phyloP scores from a whole-genome alignment of 2,888 invertebrate genomes.

The Dascillus cervinus region DNA sequence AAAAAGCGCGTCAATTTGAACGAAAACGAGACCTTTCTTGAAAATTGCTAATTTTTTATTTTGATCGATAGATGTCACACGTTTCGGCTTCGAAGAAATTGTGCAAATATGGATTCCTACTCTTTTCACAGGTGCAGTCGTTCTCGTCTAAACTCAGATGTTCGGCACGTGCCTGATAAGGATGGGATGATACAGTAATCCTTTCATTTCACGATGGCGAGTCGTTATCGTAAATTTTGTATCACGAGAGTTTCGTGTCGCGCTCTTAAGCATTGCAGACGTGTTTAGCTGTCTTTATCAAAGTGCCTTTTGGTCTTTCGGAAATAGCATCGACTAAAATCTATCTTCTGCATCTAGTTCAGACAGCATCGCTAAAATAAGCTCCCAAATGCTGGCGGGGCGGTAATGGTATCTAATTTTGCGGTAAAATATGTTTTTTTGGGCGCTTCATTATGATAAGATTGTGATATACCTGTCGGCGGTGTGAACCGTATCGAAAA shows the following conservation, averaged over 20 bases:
- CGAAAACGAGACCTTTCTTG: no score
- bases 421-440: constrained; percentile 10
- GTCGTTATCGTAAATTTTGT: constrained; percentile 11
- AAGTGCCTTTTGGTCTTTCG: constrained; percentile 7
- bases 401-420: constrained; percentile 18
- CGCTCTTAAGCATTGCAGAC: constrained; percentile 4
- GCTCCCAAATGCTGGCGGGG: constrained; percentile 7
- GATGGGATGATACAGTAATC: constrained; percentile 19
- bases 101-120: no score
- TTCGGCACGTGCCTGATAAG: constrained; percentile 21
- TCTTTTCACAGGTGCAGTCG: no score
- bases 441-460: no score
- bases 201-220: constrained; percentile 9
- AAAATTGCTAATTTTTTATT: no score
- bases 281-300: constrained; percentile 6
- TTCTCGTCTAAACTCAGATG: constrained; percentile 4
- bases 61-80: no score
- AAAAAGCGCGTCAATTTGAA: no score
- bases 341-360: constrained; percentile 30
- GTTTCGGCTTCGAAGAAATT: no score
- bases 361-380: constrained; percentile 26
- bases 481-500: no score
- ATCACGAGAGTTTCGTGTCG: constrained; percentile 8
- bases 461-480: no score
- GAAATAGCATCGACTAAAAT: constrained; percentile 13